Evolutionary conservation across 2,888 invertebrate genomes (phyloP), one percentile per base, ranked within the genome.

Genomic region (Harpalus rubripes): DNA sequence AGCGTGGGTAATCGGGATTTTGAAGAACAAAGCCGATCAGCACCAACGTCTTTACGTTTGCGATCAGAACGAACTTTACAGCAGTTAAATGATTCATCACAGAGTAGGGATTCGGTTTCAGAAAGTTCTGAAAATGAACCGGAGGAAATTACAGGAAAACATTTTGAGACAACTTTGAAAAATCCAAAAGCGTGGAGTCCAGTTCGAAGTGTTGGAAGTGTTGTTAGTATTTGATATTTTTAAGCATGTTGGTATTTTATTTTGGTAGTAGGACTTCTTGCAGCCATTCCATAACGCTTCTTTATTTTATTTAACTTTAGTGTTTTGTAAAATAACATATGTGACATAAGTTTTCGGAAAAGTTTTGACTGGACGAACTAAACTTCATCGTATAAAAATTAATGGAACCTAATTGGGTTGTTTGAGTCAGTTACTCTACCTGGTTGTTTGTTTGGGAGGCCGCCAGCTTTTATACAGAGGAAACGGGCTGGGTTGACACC

Each of bases 111-210:
- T 88, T 88, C 90, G 63, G 68, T 76, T 61, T 84, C 84, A 18
- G 76, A 76, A 26, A 80, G 74, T 41, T 72, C 68, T n/a, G 84
- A 76, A 59, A 81, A 82, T 41, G 84, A 63, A 18, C 65, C 79
- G 10, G 91, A 91, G 12, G 91, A 91, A 89, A 91, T 95, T 16
- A 92, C 93, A 15, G 94, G 94, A 10, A 95, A 95, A 90, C 94
- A 94, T 89, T 95, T 94, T 90, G 95, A 95, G 90, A 94, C 94
- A 5, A 95, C 95, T 87, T 91, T 95, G n/a, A 95, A 95, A 88
- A 96, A 96, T 91, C 96, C 96, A 18, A 93, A 96, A 88, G 96
- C 96, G 39, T 96, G 97, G 96, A 96, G 96, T 89, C 97, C 97
- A 16, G 96, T 96, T n/a, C 93, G 96, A 87, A 96, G 96, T 89